A percentile compares a stretch with the other conserved stretches of the same genome.
phyloP scores from a whole-genome alignment of 92 coral and sea anemone species.

The Porites lobata region DNA sequence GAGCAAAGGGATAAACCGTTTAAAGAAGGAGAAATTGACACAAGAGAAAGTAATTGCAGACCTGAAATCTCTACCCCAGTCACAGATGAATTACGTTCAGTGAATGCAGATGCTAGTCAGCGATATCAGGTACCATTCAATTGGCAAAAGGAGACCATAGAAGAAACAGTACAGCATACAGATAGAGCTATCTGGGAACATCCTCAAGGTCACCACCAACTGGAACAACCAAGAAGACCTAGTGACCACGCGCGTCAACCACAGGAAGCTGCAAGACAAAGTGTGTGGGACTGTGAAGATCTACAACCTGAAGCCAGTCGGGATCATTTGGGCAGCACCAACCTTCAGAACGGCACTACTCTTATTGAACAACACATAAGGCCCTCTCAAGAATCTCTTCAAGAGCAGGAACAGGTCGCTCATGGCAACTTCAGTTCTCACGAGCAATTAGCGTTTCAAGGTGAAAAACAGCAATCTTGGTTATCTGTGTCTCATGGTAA shows the following conservation, averaged over 20 bases:
- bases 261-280: slow-evolving; percentile 9
- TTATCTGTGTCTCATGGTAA: slow-evolving; percentile 28
- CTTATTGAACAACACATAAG: slow-evolving; percentile 29
- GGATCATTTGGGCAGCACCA: slow-evolving; percentile 5
- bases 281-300: slow-evolving; percentile 32
- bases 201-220: slow-evolving; percentile 17
- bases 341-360: neutral
- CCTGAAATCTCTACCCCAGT: neutral
- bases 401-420: slow-evolving; percentile 13
- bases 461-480: slow-evolving; percentile 35
- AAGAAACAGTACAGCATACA: slow-evolving; percentile 10
- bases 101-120: slow-evolving; percentile 14
- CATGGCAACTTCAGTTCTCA: neutral
- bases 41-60: neutral
- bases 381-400: slow-evolving; percentile 20
- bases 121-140: slow-evolving; percentile 2
- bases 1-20: neutral
- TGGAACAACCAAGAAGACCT: slow-evolving; percentile 43
- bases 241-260: slow-evolving; percentile 12
- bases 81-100: slow-evolving; percentile 14
- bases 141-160: slow-evolving; percentile 25
- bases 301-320: slow-evolving; percentile 31
- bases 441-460: slow-evolving; percentile 30
- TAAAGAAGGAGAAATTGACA: slow-evolving; percentile 5
- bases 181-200: slow-evolving; percentile 26